Conservation (phyloP, 2,113 vertebrate species). For the Leucoraja erinaceus region DNA sequence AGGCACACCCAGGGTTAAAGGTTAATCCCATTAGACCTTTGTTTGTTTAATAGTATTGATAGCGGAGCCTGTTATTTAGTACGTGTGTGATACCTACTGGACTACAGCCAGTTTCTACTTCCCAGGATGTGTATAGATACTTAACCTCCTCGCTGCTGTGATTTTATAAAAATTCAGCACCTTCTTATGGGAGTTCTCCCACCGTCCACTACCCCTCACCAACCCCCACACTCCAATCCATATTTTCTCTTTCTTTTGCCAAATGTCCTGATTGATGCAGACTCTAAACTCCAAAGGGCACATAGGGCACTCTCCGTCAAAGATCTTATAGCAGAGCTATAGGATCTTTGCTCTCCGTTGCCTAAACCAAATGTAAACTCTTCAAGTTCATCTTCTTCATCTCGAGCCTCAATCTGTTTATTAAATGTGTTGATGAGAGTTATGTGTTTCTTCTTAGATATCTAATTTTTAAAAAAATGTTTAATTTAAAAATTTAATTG, state of each 20-base stretch:
- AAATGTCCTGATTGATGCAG: neutral
- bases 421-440: neutral
- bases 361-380: neutral
- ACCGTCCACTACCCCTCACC: neutral
- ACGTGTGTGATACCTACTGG: neutral
- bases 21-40: constrained; percentile 25
- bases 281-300: neutral
- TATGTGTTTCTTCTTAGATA: neutral
- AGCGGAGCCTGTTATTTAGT: neutral
- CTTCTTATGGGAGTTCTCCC: neutral
- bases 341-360: neutral
- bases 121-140: neutral
- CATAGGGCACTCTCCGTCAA: neutral
- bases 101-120: neutral
- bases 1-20: constrained; percentile 25
- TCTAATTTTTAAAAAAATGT: neutral
- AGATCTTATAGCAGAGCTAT: too few species aligned
- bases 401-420: neutral
- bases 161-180: neutral
- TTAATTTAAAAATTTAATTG: neutral
- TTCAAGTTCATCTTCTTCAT: neutral
- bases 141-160: neutral
- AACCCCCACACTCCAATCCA: neutral
- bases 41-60: constrained; percentile 2
- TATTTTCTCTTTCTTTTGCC: too few species aligned